Evolutionary conservation across 2,888 invertebrate species (phyloP).

Genomic region (Leucophenga montana): DNA sequence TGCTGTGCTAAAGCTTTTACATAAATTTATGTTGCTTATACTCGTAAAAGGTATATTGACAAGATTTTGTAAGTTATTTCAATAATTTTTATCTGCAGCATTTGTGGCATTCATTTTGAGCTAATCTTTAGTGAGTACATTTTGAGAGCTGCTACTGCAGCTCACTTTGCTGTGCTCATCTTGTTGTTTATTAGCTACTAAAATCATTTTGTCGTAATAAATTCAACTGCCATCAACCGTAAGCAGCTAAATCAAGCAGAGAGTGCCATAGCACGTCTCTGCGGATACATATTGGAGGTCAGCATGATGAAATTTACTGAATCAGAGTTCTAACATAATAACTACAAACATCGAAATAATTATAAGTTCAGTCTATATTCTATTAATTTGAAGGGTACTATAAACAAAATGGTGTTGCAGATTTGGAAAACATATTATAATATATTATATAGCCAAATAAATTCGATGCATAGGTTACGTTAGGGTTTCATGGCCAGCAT

Average conservation of each 20-base stretch:
- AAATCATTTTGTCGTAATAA: constrained; percentile 1
- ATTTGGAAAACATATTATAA: no score
- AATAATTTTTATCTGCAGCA: constrained; percentile 31
- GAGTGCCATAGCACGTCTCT: constrained; percentile 22
- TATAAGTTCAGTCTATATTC: no score
- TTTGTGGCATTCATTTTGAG: constrained; percentile 57
- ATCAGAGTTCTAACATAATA: neutral
- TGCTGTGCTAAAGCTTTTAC: constrained; percentile 12
- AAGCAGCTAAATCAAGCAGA: constrained; percentile 47
- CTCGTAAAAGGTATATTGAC: neutral
- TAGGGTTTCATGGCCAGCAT: no score
- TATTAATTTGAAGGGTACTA: no score
- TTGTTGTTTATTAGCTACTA: constrained; percentile 15
- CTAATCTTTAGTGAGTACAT: neutral
- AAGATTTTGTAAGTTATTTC: constrained; percentile 11
- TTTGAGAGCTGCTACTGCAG: neutral
- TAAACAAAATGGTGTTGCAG: no score
- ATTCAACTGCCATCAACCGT: constrained; percentile 46
- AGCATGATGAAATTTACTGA: neutral
- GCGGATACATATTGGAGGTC: constrained; percentile 35
- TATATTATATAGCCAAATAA: no score
- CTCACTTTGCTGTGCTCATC: neutral
- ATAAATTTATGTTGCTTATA: constrained; percentile 2
- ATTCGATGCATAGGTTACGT: no score
- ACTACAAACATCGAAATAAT: constrained; percentile 19